phyloP scores from a whole-genome alignment of 2,888 invertebrate genomes.

The Agrotis ipsilon region DNA sequence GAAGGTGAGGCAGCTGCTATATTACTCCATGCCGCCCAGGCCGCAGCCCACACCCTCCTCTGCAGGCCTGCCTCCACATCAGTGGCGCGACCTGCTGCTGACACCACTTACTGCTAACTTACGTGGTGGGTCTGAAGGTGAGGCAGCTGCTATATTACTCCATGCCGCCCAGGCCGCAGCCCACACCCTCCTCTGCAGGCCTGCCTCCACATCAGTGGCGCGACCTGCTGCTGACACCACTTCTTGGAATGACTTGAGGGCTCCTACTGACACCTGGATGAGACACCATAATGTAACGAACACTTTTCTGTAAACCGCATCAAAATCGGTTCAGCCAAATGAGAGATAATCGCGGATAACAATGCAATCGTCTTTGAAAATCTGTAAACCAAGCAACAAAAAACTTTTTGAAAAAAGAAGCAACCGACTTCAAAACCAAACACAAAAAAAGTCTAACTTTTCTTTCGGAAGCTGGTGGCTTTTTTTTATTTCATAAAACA shows the following conservation, averaged over 20 bases:
- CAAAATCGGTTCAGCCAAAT: too few species aligned
- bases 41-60: constrained; percentile 94
- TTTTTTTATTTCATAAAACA: too few species aligned
- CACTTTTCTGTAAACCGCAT: too few species aligned
- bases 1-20: constrained; percentile 92
- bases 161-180: constrained; percentile 96
- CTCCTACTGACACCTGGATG: constrained; percentile 96
- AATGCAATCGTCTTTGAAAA: too few species aligned
- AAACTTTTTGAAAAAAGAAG: too few species aligned
- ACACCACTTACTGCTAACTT: constrained; percentile 91
- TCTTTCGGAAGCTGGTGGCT: too few species aligned
- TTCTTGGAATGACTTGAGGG: constrained; percentile 99
- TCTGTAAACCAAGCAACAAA: too few species aligned
- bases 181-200: constrained; percentile 93
- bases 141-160: constrained; percentile 95
- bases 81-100: constrained; percentile 93
- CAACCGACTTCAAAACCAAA: too few species aligned
- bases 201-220: constrained; percentile 92
- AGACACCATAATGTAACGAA: too few species aligned
- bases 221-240: constrained; percentile 95
- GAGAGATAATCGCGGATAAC: too few species aligned
- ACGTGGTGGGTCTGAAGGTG: constrained; percentile 64
- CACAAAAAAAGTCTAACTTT: too few species aligned
- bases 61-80: constrained; percentile 88
- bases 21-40: constrained; percentile 97